Evolutionary conservation across 2,113 vertebrate genomes (phyloP).

Genomic region (Echinops telfairi): DNA sequence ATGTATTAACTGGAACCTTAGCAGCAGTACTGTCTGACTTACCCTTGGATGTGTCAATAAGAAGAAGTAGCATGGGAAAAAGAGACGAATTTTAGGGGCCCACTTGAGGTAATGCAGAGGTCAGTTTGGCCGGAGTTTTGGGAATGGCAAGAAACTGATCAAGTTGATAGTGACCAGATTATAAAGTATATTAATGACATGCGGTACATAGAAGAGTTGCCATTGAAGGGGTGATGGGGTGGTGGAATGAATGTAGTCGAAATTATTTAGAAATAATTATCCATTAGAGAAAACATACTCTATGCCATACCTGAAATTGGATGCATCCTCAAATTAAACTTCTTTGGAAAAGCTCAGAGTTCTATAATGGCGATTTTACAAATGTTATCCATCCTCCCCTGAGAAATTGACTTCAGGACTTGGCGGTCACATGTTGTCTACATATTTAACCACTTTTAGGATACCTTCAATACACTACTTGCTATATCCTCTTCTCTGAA

Average conservation of each 20-base stretch:
- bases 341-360: conserved; percentile 15
- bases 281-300: neutral
- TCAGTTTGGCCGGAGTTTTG: neutral
- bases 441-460: conserved; percentile 38
- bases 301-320: neutral
- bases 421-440: neutral
- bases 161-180: neutral
- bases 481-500: neutral
- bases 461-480: neutral
- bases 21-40: no score
- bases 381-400: neutral
- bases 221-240: neutral
- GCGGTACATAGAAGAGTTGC: neutral
- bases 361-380: conserved; percentile 7
- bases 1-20: no score
- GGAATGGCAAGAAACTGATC: neutral
- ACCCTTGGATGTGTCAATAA: neutral
- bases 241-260: neutral
- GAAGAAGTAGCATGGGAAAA: neutral
- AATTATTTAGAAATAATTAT: neutral
- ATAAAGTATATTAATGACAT: neutral
- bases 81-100: neutral
- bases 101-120: neutral
- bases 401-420: neutral
- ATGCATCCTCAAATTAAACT: conserved; percentile 14